A percentile compares a stretch with the other conserved stretches of the same genome.
phyloP scores from a whole-genome alignment of 2,797 vertebrate species.

The Sebastes steindachneri region DNA sequence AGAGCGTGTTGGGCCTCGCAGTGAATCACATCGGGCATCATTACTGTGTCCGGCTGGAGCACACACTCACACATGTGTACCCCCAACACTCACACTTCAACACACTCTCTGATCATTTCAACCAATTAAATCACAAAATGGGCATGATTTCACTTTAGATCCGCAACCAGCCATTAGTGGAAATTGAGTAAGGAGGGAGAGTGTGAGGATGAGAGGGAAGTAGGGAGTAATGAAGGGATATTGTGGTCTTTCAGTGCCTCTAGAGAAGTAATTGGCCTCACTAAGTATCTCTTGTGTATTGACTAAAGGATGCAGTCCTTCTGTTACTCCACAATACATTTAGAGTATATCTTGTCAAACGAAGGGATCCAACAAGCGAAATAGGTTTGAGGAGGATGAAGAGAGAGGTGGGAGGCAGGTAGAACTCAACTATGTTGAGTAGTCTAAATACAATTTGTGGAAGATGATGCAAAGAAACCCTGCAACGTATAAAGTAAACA shows the following conservation, averaged over 20 bases:
- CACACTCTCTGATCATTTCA: constrained; percentile 44
- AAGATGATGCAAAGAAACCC: background rate
- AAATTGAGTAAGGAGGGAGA: constrained; percentile 47
- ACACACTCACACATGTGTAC: background rate
- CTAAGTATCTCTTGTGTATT: constrained; percentile 41
- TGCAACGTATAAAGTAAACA: background rate
- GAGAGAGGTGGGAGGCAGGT: background rate
- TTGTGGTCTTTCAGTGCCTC: constrained; percentile 43
- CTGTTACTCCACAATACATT: constrained; percentile 3
- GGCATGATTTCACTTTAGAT: constrained; percentile 53
- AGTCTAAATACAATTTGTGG: constrained; percentile 1
- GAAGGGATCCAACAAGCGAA: background rate
- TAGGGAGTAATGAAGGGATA: constrained; percentile 46
- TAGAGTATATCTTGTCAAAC: constrained; percentile 12
- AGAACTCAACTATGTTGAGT: background rate
- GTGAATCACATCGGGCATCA: constrained; percentile 36
- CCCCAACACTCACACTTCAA: constrained; percentile 16
- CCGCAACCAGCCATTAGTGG: constrained; percentile 54
- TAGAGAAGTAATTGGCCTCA: constrained; percentile 51
- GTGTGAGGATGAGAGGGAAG: constrained; percentile 37
- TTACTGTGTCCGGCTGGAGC: constrained; percentile 21
- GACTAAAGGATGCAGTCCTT: constrained; percentile 27
- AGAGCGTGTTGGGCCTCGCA: background rate
- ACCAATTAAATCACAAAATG: constrained; percentile 64
- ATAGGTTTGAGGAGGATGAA: background rate